Percentiles rank a stretch among this genome's conserved stretches.
Conservation (phyloP, 2,888 invertebrate species). For the Tanytarsus gracilentus region DNA sequence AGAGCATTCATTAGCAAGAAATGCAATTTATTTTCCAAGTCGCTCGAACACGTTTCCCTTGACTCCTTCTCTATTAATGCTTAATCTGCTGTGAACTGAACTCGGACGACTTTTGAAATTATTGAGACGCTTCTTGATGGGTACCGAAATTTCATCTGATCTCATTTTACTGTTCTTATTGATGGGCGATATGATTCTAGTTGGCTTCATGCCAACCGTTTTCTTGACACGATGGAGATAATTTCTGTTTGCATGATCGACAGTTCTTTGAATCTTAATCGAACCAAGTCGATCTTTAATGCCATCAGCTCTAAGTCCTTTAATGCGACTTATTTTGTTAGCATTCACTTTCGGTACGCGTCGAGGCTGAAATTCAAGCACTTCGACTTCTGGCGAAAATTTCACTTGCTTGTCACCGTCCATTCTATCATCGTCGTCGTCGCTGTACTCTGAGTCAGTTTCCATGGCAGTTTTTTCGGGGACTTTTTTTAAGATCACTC, state of each 20-base stretch:
- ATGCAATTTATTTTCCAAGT: no score
- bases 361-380: slow-evolving; percentile 40
- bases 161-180: slow-evolving; percentile 6
- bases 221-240: not conserved
- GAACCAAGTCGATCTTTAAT: slow-evolving; percentile 8
- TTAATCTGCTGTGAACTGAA: no score
- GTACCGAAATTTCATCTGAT: not conserved
- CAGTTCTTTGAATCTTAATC: not conserved
- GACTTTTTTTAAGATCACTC: not conserved
- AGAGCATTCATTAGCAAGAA: no score
- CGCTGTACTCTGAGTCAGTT: slow-evolving; percentile 33
- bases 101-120: not conserved
- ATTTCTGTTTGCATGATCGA: not conserved
- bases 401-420: slow-evolving; percentile 39
- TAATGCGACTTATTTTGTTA: not conserved
- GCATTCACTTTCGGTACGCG: slow-evolving; percentile 5
- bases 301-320: not conserved
- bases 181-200: not conserved
- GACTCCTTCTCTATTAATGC: no score
- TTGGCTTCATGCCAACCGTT: slow-evolving; percentile 9
- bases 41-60: not conserved
- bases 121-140: not conserved
- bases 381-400: slow-evolving; percentile 43
- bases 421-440: slow-evolving; percentile 32
- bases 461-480: slow-evolving; percentile 30